These are phyloP conservation scores for Epinotia bilunana DNA, from an alignment of 2,888 invertebrate genomes.

Conservation along the genomic window DNA sequence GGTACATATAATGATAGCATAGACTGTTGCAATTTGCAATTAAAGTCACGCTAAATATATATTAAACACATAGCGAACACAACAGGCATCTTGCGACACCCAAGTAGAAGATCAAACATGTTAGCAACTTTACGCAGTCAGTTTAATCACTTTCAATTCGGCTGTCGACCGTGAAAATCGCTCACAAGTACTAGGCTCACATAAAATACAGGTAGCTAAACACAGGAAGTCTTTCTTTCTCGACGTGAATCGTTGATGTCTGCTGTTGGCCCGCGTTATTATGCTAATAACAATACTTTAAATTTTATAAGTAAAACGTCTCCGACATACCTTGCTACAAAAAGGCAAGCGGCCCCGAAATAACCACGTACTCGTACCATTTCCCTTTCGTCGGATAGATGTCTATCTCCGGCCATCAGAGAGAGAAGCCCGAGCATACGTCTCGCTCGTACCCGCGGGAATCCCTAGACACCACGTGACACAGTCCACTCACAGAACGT, in stretches of 20 bases:
- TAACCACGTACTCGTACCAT: constrained; percentile 66
- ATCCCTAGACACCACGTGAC: constrained; percentile 76
- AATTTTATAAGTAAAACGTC: constrained; percentile 33
- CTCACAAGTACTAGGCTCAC: constrained; percentile 31
- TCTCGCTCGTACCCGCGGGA: constrained; percentile 66
- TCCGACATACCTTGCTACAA: constrained; percentile 56
- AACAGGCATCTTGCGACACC: constrained; percentile 11
- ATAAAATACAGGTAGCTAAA: constrained; percentile 29
- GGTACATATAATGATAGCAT: too few relatives aligned
- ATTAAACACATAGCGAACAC: constrained; percentile 24
- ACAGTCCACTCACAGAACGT: constrained; percentile 63
- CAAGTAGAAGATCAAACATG: constrained; percentile 5
- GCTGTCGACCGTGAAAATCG: constrained; percentile 42
- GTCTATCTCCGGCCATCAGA: constrained; percentile 72
- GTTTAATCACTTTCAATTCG: constrained; percentile 22
- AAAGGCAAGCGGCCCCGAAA: constrained; percentile 66
- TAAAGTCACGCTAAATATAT: constrained; percentile 4
- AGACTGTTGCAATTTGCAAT: neutral
- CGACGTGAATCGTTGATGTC: constrained; percentile 7
- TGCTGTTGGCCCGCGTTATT: neutral
- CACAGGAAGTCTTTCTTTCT: constrained; percentile 12
- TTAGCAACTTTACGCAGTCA: neutral
- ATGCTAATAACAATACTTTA: constrained; percentile 14
- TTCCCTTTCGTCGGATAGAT: constrained; percentile 76
- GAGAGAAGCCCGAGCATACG: constrained; percentile 57